Base-by-base conservation (phyloP, 2,797 vertebrate genomes). In the Channallabes apus region DNA sequence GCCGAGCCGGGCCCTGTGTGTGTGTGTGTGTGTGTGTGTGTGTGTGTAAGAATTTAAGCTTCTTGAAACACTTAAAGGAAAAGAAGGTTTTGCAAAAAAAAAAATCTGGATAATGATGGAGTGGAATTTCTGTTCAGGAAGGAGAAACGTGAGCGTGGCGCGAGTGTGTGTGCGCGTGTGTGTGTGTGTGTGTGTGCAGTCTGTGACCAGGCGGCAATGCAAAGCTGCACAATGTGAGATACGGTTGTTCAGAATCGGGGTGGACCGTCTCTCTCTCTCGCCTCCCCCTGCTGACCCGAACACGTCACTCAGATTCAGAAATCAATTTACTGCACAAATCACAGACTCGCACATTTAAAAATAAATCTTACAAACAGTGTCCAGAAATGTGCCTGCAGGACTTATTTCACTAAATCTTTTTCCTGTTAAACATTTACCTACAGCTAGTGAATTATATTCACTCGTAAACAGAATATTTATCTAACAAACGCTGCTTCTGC, bases 11-110 rank as follows among this genome's bases (percentile, higher is more conserved):
- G 71, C 73, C 46, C 46, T 51, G 46, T 2, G 46, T 51, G 2
- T 51, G 46, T 51, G 46, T 51, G 9, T 46, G 46, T 46, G 38
- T 38, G 38, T 38, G 38, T 46, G 41, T 46, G 46, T 4, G 22
- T 4, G 59, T 32, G 18, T 35, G 4, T 38, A 51, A 65, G 41
- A 62, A 38, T 64, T 54, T 72, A 71, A 29, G 20, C 67, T 78
- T 76, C 62, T 79, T 80, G 83, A 84, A 69, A 35, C 73, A 56
- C 71, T 80, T 79, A 81, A 77, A 1, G 9, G 64, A 69, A 32
- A 56, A 77, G 41, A 64, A 84, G 46, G 15, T 51, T 41, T 56
- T 5, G 22, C 15, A 15, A 58, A 38, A 61, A n/a, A n/a, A 22
- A 38, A 20, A 58, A 76, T 8, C 18, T 38, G 29, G 68, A 69